Percentiles rank a stretch among this genome's conserved stretches.
Conservation (phyloP, 1,140 invertebrate species). For the Drosophila murphyi region DNA sequence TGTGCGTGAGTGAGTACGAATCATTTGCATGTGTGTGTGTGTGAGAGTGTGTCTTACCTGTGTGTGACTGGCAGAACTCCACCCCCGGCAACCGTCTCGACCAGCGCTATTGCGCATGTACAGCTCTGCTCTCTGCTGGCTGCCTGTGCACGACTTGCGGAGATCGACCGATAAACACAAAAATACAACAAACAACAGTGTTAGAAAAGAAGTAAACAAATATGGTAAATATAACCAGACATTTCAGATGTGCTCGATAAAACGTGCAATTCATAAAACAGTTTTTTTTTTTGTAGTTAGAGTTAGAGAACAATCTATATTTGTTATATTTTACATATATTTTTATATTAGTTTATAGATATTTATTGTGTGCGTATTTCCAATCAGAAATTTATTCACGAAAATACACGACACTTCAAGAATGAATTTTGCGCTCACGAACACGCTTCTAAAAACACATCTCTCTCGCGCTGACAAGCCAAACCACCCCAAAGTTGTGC, state of each 20-base stretch:
- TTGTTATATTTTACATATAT: neutral
- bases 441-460: slow-evolving; percentile 19
- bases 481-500: slow-evolving; percentile 33
- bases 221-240: neutral
- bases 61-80: slow-evolving; percentile 49
- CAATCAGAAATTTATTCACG: neutral
- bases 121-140: slow-evolving; percentile 17
- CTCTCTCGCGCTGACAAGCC: neutral
- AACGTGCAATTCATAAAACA: too few species aligned
- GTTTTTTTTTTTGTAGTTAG: too few species aligned
- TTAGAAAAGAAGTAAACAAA: slow-evolving; percentile 4
- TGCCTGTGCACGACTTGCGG: neutral
- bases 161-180: slow-evolving; percentile 8
- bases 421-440: slow-evolving; percentile 21
- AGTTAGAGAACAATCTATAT: neutral
- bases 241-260: too few species aligned
- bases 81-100: slow-evolving; percentile 50
- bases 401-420: neutral
- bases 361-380: neutral
- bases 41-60: neutral
- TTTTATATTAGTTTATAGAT: neutral
- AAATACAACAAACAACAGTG: neutral
- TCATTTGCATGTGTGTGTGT: neutral
- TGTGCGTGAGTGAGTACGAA: slow-evolving; percentile 1
- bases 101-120: slow-evolving; percentile 58